Evolutionary conservation across 2,888 invertebrate genomes (phyloP).

Genomic region (Ennomos fuscantarius): DNA sequence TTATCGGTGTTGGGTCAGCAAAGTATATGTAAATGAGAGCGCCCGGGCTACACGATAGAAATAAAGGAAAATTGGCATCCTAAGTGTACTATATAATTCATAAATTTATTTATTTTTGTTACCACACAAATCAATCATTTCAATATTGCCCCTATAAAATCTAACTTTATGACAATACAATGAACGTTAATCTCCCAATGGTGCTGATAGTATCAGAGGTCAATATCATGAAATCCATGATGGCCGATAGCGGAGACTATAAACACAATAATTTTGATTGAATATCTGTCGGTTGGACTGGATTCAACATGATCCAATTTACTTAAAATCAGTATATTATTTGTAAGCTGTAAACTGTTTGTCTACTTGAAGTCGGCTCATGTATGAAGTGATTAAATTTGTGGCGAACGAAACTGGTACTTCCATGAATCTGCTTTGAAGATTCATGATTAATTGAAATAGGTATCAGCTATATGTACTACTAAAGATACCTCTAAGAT

Average conservation of each 20-base stretch:
- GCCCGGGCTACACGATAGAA: conserved; percentile 63
- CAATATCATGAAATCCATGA: conserved; percentile 9
- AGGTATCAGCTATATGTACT: too few relatives aligned
- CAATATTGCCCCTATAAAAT: conserved; percentile 15
- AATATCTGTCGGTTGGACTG: conserved; percentile 19
- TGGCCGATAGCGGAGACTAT: conserved; percentile 8
- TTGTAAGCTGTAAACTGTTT: conserved; percentile 12
- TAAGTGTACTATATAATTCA: conserved; percentile 50
- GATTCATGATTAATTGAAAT: too few relatives aligned
- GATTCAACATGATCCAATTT: conserved; percentile 24
- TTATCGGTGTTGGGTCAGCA: conserved; percentile 80
- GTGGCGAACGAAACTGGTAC: too few relatives aligned
- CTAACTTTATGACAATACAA: conserved; percentile 13
- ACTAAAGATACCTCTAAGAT: too few relatives aligned
- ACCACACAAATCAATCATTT: conserved; percentile 37
- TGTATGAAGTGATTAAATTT: too few relatives aligned
- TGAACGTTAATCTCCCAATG: conserved; percentile 4
- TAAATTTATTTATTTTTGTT: conserved; percentile 11
- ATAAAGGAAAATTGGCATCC: conserved; percentile 68
- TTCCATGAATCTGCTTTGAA: too few relatives aligned
- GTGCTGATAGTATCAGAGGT: conserved; percentile 2
- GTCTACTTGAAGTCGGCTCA: not conserved
- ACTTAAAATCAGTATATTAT: conserved; percentile 23
- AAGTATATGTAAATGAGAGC: conserved; percentile 80
- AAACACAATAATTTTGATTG: conserved; percentile 23